These are phyloP conservation scores for Temnothorax longispinosus DNA, from an alignment of 1,140 invertebrate species.

Conservation along the genomic window DNA sequence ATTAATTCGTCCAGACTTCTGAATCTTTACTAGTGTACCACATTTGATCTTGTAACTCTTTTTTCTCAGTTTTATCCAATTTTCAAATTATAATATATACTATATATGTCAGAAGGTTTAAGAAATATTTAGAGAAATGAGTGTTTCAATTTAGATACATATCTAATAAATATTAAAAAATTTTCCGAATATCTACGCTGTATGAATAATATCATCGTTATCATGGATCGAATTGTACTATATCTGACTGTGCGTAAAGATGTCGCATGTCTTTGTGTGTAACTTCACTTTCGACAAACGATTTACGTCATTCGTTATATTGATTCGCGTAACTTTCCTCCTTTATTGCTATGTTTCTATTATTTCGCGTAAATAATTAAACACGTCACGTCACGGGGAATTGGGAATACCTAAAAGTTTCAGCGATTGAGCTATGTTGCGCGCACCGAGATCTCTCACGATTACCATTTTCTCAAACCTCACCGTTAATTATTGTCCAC, in stretches of 20 bases:
- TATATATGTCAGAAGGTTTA: not conserved
- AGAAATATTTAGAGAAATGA: not conserved
- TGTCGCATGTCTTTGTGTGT: not conserved
- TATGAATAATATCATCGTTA: conserved; percentile 14
- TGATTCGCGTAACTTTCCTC: conserved; percentile 2
- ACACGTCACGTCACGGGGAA: conserved; percentile 11
- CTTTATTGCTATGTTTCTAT: conserved; percentile 74
- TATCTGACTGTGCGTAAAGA: conserved; percentile 49
- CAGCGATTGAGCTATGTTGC: conserved; percentile 71
- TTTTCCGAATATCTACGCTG: not conserved
- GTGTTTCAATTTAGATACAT: not conserved
- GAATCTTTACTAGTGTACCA: not conserved
- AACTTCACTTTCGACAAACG: conserved; percentile 44
- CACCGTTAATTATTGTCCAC: conserved; percentile 58
- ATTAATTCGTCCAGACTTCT: not conserved
- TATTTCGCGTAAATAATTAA: conserved; percentile 28
- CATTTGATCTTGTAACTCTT: not conserved
- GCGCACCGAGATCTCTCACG: not conserved
- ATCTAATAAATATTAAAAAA: not conserved
- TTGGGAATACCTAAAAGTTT: conserved; percentile 81
- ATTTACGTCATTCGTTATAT: conserved; percentile 28
- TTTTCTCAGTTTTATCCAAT: not conserved
- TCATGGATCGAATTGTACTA: conserved; percentile 59
- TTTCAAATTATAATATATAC: not conserved
- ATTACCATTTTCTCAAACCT: conserved; percentile 57